A percentile compares a stretch with the other conserved stretches of the same genome.
Evolutionary conservation across 2,113 vertebrate genomes (phyloP).

Genomic region (Pelodiscus sinensis): DNA sequence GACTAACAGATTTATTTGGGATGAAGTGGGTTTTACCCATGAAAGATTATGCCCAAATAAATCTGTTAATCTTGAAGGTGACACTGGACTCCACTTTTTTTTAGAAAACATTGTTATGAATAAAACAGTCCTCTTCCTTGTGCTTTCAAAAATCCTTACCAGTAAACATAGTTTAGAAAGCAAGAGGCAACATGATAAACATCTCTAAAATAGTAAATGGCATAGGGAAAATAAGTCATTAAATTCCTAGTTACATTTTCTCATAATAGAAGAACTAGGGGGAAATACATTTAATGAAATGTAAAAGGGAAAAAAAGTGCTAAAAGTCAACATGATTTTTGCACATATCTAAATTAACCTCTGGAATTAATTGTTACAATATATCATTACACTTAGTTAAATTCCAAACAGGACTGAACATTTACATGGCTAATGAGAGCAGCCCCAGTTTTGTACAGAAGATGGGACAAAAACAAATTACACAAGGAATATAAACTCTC

Average conservation of each 20-base stretch:
- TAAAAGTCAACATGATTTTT: neutral
- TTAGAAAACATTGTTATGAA: no score
- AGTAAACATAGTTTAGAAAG: neutral
- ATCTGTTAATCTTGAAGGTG: no score
- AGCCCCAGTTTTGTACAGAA: neutral
- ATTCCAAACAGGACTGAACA: neutral
- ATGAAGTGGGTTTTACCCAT: no score
- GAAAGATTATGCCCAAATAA: no score
- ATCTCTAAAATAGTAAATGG: neutral
- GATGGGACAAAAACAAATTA: neutral
- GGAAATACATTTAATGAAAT: neutral
- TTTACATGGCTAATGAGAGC: neutral
- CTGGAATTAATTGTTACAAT: neutral
- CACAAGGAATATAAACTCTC: neutral
- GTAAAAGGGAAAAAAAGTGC: neutral
- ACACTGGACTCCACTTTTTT: no score
- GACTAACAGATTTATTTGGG: no score
- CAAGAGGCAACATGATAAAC: neutral
- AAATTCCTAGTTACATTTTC: neutral
- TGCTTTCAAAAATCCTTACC: neutral
- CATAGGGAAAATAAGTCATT: neutral
- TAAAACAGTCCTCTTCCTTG: no score
- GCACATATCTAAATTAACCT: no score
- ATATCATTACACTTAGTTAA: neutral
- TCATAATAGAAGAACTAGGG: rapidly evolving